Evolutionary conservation across 2,113 vertebrate genomes (phyloP), one percentile per base, ranked within the genome.

Genomic region (Oryzias woworae): DNA sequence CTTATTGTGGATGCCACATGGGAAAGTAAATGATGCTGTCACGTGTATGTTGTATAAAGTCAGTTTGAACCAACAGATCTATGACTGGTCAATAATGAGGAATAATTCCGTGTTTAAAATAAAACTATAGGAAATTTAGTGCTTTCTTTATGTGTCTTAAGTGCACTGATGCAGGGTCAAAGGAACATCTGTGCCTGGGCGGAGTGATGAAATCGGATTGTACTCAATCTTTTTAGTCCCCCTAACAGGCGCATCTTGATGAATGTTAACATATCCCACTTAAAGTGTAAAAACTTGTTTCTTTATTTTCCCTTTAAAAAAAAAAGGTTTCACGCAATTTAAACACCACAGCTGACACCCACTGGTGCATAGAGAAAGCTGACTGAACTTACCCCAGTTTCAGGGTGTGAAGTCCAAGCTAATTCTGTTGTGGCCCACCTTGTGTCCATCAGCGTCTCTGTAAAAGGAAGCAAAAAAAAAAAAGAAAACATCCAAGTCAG

Each of bases 381-480:
- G 16, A 66, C 18, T 52, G 56, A 48, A 89, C 95, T 95, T 90
- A 98, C 96, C 92, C 97, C 97, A 0, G 94, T 96, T 80, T 98
- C 97, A 1, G 97, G 97, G 89, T 98, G 95, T 69, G 95, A 88
- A 17, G 96, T 97, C 96, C 97, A 99, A 0, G 95, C 95, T 87
- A 99, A 85, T 85, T 99, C 97, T 28, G 97, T 98, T 0, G 96
- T 98, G 81, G 96, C 96, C 96, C 94, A 97, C 82, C 95, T 98
- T 0, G 95, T 98, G 91, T 99, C 96, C 96, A 98, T 98, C 83
- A 99, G 89, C 16, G 96, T 98, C 88, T 98, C 97, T 99, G 88
- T 68, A 86, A 65, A 78, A 88, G 67, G 45, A 49, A 82, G 20
- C 75, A 36, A 36, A 10, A 36, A 36, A 31, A 26, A 26, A 26